Percentiles rank a stretch among this genome's conserved stretches.
Conservation (phyloP, 2,113 vertebrate species). For the Corvus hawaiiensis region DNA sequence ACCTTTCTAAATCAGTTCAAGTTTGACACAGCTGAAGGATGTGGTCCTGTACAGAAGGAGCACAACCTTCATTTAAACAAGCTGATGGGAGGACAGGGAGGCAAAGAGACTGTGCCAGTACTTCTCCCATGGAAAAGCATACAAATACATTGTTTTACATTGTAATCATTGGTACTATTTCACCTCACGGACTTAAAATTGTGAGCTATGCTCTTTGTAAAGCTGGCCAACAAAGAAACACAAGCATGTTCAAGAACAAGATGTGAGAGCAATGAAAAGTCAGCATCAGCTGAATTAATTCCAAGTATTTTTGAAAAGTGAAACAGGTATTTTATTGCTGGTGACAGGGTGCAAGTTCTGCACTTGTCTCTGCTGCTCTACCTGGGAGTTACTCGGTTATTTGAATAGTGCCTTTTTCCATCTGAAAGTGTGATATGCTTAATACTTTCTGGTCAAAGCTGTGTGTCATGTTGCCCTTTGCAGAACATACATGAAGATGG, state of each 20-base stretch:
- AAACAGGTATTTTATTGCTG: background rate
- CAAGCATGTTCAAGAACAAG: background rate
- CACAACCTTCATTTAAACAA: background rate
- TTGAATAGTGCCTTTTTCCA: background rate
- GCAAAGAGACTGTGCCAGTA: background rate
- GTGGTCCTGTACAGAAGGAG: background rate
- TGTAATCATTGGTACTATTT: background rate
- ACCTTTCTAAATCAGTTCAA: background rate
- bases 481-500: accelerated
- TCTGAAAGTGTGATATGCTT: background rate
- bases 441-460: background rate
- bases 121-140: background rate
- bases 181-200: background rate
- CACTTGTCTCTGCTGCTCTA: background rate
- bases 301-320: background rate
- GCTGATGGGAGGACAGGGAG: background rate
- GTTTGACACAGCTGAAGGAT: background rate
- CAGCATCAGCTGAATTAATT: background rate
- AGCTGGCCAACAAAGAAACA: background rate
- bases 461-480: background rate
- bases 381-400: background rate
- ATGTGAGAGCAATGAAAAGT: background rate
- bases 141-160: background rate
- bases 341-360: background rate
- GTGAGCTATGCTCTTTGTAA: background rate